These are phyloP conservation scores for Speoplatyrhinus poulsoni DNA, from an alignment of 2,113 vertebrate species.

Conservation along the genomic window DNA sequence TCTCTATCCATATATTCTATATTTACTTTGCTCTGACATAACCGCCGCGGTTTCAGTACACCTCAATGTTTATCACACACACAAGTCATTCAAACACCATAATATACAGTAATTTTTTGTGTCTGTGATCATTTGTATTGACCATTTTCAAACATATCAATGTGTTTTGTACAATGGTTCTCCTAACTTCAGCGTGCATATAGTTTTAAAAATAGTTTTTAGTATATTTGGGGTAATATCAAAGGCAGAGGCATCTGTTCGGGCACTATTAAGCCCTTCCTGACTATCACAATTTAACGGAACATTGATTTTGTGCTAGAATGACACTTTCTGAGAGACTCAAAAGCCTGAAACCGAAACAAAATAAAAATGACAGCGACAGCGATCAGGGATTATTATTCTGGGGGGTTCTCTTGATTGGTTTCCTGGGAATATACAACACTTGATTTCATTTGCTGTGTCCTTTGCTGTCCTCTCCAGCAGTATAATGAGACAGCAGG, in stretches of 20 bases:
- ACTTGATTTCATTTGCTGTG: conserved; percentile 74
- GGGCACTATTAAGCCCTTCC: conserved; percentile 76
- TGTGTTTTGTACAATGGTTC: neutral
- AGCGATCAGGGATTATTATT: conserved; percentile 73
- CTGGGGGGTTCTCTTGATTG: conserved; percentile 73
- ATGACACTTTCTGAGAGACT: conserved; percentile 72
- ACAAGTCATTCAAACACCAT: too few species aligned
- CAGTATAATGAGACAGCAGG: conserved; percentile 65
- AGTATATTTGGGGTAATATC: conserved; percentile 58
- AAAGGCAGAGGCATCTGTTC: conserved; percentile 76
- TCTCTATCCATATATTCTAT: conserved; percentile 29
- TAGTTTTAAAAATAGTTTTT: conserved; percentile 58
- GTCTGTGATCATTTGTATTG: too few species aligned
- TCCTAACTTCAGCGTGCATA: neutral
- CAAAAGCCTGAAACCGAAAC: conserved; percentile 62
- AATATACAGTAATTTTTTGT: too few species aligned
- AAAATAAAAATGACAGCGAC: conserved; percentile 78
- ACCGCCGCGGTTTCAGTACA: neutral
- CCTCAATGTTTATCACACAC: conserved; percentile 8
- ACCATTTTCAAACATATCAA: too few species aligned
- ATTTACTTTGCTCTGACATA: conserved; percentile 42
- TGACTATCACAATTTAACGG: conserved; percentile 82
- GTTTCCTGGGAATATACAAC: conserved; percentile 77
- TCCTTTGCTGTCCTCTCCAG: conserved; percentile 74
- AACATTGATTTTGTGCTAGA: conserved; percentile 82